These are phyloP conservation scores for Kuschelorhynchus macadamiae DNA, from an alignment of 2,888 invertebrate genomes.

Conservation along the genomic window DNA sequence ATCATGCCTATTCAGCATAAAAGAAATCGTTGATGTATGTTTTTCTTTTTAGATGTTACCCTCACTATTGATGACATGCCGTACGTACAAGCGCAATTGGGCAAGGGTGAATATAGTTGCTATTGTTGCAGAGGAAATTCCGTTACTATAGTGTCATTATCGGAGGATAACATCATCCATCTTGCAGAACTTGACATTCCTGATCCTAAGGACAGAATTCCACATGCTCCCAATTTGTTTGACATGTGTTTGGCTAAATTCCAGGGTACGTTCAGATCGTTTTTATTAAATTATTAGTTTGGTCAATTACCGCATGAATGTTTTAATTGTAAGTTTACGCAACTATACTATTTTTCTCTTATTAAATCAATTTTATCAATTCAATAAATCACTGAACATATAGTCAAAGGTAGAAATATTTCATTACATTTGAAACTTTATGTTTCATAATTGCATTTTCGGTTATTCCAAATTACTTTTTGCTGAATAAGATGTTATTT, in stretches of 20 bases:
- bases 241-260: slow-evolving; percentile 60
- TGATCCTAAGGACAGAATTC: slow-evolving; percentile 40
- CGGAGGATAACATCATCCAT: slow-evolving; percentile 38
- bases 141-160: slow-evolving; percentile 48
- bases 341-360: not conserved
- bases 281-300: too few species aligned
- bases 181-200: slow-evolving; percentile 35
- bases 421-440: too few species aligned
- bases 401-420: too few species aligned
- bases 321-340: not conserved
- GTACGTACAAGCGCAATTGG: slow-evolving; percentile 43
- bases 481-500: too few species aligned
- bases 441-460: too few species aligned
- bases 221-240: slow-evolving; percentile 53
- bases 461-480: too few species aligned
- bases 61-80: slow-evolving; percentile 51
- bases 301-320: too few species aligned
- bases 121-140: slow-evolving; percentile 44
- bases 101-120: slow-evolving; percentile 46
- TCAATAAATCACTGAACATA: too few species aligned
- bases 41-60: slow-evolving; percentile 16
- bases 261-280: slow-evolving; percentile 48
- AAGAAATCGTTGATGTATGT: not conserved
- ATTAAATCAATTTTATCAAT: not conserved
- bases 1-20: too few species aligned